These are phyloP conservation scores for Lydus trimaculatus DNA, from an alignment of 2,888 invertebrate genomes.

Conservation along the genomic window DNA sequence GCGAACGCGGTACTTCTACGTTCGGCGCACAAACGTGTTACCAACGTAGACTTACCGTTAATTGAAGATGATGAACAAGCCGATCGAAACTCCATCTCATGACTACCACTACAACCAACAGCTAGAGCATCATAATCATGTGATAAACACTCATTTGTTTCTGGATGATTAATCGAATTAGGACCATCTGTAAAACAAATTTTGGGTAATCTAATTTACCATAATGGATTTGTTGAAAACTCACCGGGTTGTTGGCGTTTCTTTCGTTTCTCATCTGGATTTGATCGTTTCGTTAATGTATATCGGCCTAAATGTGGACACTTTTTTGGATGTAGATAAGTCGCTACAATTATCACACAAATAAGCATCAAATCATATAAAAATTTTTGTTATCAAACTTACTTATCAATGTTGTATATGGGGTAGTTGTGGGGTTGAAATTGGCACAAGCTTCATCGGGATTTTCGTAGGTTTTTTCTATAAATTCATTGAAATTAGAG, in stretches of 20 bases:
- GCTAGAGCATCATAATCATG: constrained; percentile 66
- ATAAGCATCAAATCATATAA: no score
- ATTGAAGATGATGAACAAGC: constrained; percentile 62
- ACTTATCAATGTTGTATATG: constrained; percentile 74
- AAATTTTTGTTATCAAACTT: no score
- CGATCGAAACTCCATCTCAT: constrained; percentile 69
- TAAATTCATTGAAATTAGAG: constrained; percentile 16
- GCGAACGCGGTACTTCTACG: neutral
- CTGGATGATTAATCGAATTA: constrained; percentile 18
- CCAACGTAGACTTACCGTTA: constrained; percentile 65
- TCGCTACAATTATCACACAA: constrained; percentile 62
- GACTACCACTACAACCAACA: constrained; percentile 67
- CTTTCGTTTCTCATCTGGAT: constrained; percentile 55
- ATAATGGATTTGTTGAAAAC: no score
- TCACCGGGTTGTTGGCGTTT: constrained; percentile 63
- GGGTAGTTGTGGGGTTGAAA: constrained; percentile 62
- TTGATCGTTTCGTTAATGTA: constrained; percentile 59
- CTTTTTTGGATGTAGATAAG: constrained; percentile 67
- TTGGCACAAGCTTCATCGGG: constrained; percentile 73
- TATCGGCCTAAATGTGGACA: constrained; percentile 77
- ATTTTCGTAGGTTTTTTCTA: constrained; percentile 62
- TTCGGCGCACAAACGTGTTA: no score
- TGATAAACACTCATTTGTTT: constrained; percentile 60
- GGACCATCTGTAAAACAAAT: constrained; percentile 35
- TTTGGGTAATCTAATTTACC: constrained; percentile 24